Evolutionary conservation across 2,888 invertebrate species (phyloP), one percentile per base, ranked within the genome.

Genomic region (Erebia epiphron): DNA sequence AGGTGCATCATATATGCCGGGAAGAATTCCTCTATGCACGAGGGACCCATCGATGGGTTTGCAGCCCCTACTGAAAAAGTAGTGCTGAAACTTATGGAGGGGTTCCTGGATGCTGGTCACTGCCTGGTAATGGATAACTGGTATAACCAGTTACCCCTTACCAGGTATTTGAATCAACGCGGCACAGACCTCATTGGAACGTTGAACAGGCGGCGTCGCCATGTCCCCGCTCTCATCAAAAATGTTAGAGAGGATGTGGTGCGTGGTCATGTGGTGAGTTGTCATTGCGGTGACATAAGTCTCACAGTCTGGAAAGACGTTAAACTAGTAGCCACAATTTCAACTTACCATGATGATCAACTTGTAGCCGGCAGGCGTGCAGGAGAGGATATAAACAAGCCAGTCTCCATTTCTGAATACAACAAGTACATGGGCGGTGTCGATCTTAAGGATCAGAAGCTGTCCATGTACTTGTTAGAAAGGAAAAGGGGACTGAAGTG

Each of bases 31-130:
- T 26, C 73, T 67, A 13, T 68, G 67, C 57, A 58, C 41, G 49
- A 16, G 57, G 52, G 70, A 58, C 64, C 74, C 50, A 60, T 73
- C 54, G 57, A 69, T 71, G 76, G 75, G 26, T 75, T 75, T 73
- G 68, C 67, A 54, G 68, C 66, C 72, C 74, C 71, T 61, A 78
- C 78, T 52, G 73, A 72, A 14, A 76, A 76, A 70, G 70, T 75
- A 35, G 76, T 76, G 4, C 49, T 75, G 11, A 70, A 73, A 58
- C 43, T 76, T 1, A 41, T 68, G 18, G 56, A 71, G 26, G 70
- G 62, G n/a, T 76, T 73, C 60, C 64, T 73, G 43, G 54, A 76
- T 73, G 49, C 49, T 14, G 49, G 49, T 11, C 49, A 49, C 13
- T 49, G 49, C 14, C 49, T 49, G 49, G 49, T 66, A 11, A 66